Percentiles rank a stretch among this genome's conserved stretches.
These are phyloP conservation scores for Coilia nasus DNA, from an alignment of 2,797 vertebrate genomes.

Conservation along the genomic window DNA sequence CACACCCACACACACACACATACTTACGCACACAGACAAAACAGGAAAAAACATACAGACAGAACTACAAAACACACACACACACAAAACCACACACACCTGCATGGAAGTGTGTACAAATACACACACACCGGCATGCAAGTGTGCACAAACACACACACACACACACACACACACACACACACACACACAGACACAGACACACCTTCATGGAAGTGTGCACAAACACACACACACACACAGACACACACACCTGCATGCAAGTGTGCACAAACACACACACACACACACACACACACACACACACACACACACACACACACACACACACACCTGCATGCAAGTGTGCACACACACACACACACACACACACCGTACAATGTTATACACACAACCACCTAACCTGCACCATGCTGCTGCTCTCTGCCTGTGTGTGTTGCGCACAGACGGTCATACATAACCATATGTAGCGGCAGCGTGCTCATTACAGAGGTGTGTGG, in stretches of 20 bases:
- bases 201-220: conserved; percentile 34
- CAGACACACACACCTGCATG: too few relatives aligned
- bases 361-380: too few relatives aligned
- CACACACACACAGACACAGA: background rate
- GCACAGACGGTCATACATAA: background rate
- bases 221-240: too few relatives aligned
- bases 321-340: conserved; percentile 28
- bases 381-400: background rate
- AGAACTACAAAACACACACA: background rate
- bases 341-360: background rate
- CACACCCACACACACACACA: conserved; percentile 6
- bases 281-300: background rate
- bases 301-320: conserved; percentile 24
- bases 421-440: background rate
- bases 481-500: background rate
- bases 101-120: too few relatives aligned
- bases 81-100: too few relatives aligned
- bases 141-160: too few relatives aligned
- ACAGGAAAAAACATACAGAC: background rate
- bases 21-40: too few relatives aligned
- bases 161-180: too few relatives aligned
- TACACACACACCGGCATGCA: too few relatives aligned
- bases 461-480: background rate
- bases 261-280: too few relatives aligned
- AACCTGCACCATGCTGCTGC: background rate